Conservation (phyloP, 1,140 invertebrate genomes). For the Cheumatopsyche charites region DNA sequence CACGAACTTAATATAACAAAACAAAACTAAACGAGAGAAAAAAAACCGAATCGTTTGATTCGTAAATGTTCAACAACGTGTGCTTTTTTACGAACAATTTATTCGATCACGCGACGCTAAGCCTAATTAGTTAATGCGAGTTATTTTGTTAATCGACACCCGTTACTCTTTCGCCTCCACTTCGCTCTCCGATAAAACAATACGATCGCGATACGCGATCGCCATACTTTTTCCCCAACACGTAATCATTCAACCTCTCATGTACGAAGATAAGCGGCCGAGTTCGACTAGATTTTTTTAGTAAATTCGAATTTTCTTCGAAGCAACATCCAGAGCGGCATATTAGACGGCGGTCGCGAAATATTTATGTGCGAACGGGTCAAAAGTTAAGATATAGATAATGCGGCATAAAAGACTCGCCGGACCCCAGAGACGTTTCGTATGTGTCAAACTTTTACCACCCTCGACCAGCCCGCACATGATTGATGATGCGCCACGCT, state of each 20-base stretch:
- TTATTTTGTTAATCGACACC: conserved; percentile 23
- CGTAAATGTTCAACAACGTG: background rate
- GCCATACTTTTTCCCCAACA: no score
- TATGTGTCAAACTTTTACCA: conserved; percentile 19
- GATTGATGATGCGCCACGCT: conserved; percentile 5
- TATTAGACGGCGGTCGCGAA: background rate
- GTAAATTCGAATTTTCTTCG: no score
- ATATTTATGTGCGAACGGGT: conserved; percentile 25
- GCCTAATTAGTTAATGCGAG: conserved; percentile 25
- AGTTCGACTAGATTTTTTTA: no score
- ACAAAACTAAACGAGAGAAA: no score
- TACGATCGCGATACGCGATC: background rate
- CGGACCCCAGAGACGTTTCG: conserved; percentile 7
- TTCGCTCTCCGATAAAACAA: background rate
- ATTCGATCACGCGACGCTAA: conserved; percentile 22
- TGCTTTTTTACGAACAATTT: conserved; percentile 22
- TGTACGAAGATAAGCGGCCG: no score
- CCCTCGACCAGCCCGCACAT: background rate
- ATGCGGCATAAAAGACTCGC: conserved; percentile 17
- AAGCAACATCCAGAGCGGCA: background rate
- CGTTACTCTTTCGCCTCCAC: background rate
- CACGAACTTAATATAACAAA: no score
- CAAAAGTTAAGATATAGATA: conserved; percentile 28
- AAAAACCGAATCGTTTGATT: no score
- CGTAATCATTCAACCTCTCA: no score